Evolutionary conservation across 2,113 vertebrate species (phyloP).

Genomic region (Regulus satrapa): DNA sequence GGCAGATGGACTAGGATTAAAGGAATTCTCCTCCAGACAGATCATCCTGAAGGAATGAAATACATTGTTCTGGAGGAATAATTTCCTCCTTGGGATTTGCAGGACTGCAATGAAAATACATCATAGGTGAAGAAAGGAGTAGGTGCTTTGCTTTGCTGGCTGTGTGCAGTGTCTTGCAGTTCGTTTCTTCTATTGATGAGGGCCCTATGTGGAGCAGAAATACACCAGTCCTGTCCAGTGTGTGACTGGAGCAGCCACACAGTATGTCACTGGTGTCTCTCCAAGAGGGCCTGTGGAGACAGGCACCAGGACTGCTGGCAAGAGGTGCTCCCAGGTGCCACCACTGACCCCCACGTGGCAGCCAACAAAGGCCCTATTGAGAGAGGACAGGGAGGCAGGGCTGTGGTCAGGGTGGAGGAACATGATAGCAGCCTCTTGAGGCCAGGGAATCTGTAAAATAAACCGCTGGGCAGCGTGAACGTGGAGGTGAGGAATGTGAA

Average conservation of each 20-base stretch:
- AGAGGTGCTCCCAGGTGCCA: not conserved
- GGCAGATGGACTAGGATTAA: not conserved
- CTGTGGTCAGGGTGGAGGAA: not conserved
- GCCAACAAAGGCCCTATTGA: not conserved
- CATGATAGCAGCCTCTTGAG: not conserved
- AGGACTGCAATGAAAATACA: not conserved
- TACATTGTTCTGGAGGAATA: not conserved
- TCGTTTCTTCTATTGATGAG: not conserved
- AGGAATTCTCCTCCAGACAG: not conserved
- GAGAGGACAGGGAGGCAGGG: not conserved
- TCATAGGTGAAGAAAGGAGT: not conserved
- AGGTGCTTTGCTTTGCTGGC: not conserved
- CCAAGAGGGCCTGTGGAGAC: not conserved
- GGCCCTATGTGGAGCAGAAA: not conserved
- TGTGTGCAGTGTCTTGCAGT: not conserved
- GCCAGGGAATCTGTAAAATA: conserved; percentile 57
- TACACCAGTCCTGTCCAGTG: not conserved
- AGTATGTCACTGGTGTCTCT: not conserved
- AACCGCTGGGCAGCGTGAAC: not conserved
- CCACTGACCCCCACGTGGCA: not conserved
- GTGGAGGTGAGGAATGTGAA: conserved; percentile 54
- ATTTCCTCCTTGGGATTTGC: not conserved
- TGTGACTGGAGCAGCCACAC: not conserved
- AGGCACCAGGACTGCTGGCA: not conserved
- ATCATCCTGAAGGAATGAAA: not conserved